Conservation (phyloP, 2,888 invertebrate species). For the Osmoderma eremita region DNA sequence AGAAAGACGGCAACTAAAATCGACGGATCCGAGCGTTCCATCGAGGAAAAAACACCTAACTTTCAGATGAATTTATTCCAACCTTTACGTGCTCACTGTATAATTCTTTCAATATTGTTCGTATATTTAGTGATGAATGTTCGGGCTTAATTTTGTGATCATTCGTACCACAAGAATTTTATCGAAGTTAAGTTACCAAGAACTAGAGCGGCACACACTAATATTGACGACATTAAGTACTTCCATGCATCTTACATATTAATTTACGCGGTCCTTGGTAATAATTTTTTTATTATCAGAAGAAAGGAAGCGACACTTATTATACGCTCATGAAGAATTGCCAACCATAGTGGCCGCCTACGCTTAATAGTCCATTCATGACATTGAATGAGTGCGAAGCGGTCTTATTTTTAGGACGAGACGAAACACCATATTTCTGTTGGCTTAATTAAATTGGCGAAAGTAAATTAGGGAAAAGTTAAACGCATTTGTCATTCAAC, state of each 20-base stretch:
- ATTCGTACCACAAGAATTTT: no score
- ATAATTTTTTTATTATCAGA: constrained; percentile 26
- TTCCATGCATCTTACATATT: not conserved
- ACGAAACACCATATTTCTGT: constrained; percentile 48
- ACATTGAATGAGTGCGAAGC: constrained; percentile 38
- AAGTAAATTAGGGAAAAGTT: constrained; percentile 50
- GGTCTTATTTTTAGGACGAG: constrained; percentile 38
- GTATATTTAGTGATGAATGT: no score
- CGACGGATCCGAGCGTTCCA: no score
- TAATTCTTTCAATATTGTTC: no score
- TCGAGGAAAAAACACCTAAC: no score
- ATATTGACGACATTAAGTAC: no score
- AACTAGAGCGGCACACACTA: no score
- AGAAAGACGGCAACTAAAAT: no score
- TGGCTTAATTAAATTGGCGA: constrained; percentile 52
- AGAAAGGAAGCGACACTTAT: constrained; percentile 22
- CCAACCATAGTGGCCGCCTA: constrained; percentile 13
- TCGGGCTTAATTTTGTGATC: no score
- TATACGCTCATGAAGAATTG: constrained; percentile 20
- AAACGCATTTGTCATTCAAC: constrained; percentile 51
- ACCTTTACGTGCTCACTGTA: no score
- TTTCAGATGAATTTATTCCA: no score
- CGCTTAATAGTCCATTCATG: constrained; percentile 33
- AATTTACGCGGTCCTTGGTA: constrained; percentile 15
- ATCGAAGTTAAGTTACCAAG: no score